Base-by-base conservation (phyloP, 2,113 vertebrate genomes). In the Neomonachus schauinslandi region DNA sequence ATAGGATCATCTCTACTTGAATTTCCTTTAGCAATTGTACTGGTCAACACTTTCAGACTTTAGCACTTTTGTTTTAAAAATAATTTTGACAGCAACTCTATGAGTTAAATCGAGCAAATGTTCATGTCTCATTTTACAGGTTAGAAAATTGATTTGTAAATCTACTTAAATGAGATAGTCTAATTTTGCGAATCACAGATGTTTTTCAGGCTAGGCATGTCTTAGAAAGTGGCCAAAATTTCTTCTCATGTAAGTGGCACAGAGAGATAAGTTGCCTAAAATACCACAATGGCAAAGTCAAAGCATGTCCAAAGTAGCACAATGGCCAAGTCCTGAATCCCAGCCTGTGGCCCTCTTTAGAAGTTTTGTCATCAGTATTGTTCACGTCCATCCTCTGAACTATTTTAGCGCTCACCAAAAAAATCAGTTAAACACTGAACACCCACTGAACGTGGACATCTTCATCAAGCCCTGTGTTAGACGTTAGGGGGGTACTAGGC, bases 61-160 rank as follows among this genome's bases (percentile, higher is more conserved):
- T 80, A 76, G 26, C 46, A 71, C 16, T 94, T 97, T 33, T 31
- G 49, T 84, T 91, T 77, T 55, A 59, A 28, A 82, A 95, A 53
- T n/a, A 86, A 46, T 65, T 14, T 61, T 80, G 90, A 55, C 51
- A 81, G 10, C n/a, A 92, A 36, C 13, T 18, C 22, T 63, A 19
- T 80, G 79, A 95, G 15, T 92, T 85, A 91, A 83, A 61, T 11
- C 3, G 31, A 89, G 15, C 16, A 80, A 87, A 81, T n/a, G 2
- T 49, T 53, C 42, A 9, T 61, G 7, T 87, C 26, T 42, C 7
- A 22, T 36, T 42, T 71, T 42, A 61, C 22, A 90, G 21, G 39
- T 91, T 69, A 65, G 63, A 91, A 89, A 85, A 80, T 11, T 55
- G 49, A 61, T 77, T 26, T 86, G 28, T 81, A 93, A 89, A 42